Evolutionary conservation across 1,140 invertebrate genomes (phyloP), one percentile per base, ranked within the genome.

Genomic region (Dendroctonus valens): DNA sequence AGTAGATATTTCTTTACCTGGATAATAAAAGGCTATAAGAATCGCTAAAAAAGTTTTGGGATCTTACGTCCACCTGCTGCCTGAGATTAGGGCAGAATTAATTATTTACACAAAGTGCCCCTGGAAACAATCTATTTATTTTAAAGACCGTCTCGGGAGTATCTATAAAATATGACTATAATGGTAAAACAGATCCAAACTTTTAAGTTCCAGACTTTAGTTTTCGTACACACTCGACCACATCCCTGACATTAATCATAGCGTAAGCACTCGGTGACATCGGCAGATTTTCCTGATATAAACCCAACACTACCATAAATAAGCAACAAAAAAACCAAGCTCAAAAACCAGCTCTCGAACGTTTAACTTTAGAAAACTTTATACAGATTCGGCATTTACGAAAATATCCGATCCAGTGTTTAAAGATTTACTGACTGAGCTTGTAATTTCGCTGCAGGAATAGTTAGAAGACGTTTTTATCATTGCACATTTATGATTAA

Each of bases 231-330:
- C 44, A 51, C 59, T 61, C 59, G 59, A 41, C 59, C 59, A 61
- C 59, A 52, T 61, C 37, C 59, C 11, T 39, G 6, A 40, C 59
- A 61, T 61, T 61, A 61, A 61, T 61, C 59, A 61, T 41, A 15
- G 38, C 59, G 14, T 61, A 61, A 61, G 59, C 59, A 61, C 59
- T 61, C 41, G 59, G 48, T 61, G 59, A 61, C 59, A 61, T 61
- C 59, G 59, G 59, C 59, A 61, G 59, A 61, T 61, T 61, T 61
- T 51, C 37, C 59, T 61, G 59, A 61, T 61, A 61, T 40, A 61
- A 39, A 52, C 59, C 26, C 14, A 61, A 61, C 59, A 61, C 59
- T 61, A 40, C 48, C 59, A 51, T 61, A 61, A 61, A 61, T 61
- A 61, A 61, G 52, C 41, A 61, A 61, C 59, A 52, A 61, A 61